Conservation (phyloP, 2,888 invertebrate species). For the Cantharis flavilabris region DNA sequence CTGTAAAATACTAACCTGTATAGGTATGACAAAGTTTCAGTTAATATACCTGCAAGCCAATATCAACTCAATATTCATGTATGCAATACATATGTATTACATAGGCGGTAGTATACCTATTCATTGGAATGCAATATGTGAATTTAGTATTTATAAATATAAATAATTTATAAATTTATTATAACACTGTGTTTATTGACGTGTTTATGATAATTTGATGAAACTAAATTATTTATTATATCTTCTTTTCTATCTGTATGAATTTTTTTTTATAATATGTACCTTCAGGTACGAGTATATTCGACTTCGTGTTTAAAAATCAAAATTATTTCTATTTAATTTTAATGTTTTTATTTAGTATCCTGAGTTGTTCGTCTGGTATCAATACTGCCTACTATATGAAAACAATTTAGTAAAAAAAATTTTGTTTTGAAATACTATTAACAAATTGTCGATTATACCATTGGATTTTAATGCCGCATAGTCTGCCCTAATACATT, state of each 20-base stretch:
- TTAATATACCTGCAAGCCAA: background rate
- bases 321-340: too few relatives aligned
- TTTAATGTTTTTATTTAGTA: too few relatives aligned
- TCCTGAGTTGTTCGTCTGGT: too few relatives aligned
- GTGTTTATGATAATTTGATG: background rate
- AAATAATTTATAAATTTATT: slow-evolving; percentile 3
- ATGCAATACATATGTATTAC: background rate
- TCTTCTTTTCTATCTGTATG: background rate
- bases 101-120: background rate
- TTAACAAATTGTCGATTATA: too few relatives aligned
- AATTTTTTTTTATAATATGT: background rate
- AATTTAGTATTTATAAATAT: background rate
- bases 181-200: background rate
- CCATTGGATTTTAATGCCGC: too few relatives aligned
- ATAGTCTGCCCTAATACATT: too few relatives aligned
- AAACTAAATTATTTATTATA: background rate
- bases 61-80: background rate
- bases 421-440: too few relatives aligned
- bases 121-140: background rate
- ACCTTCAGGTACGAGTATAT: too few relatives aligned
- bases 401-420: too few relatives aligned
- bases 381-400: too few relatives aligned
- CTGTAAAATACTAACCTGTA: slow-evolving; percentile 15
- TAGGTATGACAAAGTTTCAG: slow-evolving; percentile 5
- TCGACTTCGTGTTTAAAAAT: too few relatives aligned